phyloP scores from a whole-genome alignment of 2,113 vertebrate species.

The Apistogramma diplotaenia region DNA sequence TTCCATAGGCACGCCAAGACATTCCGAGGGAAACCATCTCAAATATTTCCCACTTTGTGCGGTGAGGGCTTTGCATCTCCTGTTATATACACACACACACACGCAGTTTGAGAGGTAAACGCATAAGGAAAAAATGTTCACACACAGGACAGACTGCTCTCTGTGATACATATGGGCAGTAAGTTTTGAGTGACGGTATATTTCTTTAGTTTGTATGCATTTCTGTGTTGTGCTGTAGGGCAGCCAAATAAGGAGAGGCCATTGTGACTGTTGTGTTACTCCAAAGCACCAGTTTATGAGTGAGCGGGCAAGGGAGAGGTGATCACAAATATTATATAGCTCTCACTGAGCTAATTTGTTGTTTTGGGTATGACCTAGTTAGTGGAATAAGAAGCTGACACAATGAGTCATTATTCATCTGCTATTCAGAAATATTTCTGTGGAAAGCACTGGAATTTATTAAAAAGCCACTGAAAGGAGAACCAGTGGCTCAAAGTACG shows the following conservation, averaged over 20 bases:
- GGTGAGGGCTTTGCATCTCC: conserved; percentile 55
- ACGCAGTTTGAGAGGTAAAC: conserved; percentile 21
- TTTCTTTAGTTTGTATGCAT: neutral
- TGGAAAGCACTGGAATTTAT: neutral
- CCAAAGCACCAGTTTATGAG: conserved; percentile 14
- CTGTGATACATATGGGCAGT: neutral
- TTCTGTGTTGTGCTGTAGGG: neutral
- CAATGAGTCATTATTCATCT: neutral
- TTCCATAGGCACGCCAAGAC: conserved; percentile 80
- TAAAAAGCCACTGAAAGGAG: neutral
- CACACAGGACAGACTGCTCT: conserved; percentile 1
- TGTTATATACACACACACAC: conserved; percentile 20
- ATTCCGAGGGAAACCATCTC: conserved; percentile 82
- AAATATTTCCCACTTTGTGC: conserved; percentile 80
- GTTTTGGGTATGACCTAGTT: neutral
- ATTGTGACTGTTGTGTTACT: conserved; percentile 7
- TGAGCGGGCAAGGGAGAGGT: conserved; percentile 10
- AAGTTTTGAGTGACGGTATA: neutral
- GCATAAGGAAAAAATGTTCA: conserved; percentile 5
- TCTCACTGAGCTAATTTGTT: neutral
- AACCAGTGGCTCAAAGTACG: neutral
- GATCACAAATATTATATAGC: conserved; percentile 11
- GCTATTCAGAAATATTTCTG: neutral
- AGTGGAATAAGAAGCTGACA: neutral
- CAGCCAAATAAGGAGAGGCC: conserved; percentile 11